Conservation (phyloP, 2,888 invertebrate species). For the Lycophotia porphyrea region DNA sequence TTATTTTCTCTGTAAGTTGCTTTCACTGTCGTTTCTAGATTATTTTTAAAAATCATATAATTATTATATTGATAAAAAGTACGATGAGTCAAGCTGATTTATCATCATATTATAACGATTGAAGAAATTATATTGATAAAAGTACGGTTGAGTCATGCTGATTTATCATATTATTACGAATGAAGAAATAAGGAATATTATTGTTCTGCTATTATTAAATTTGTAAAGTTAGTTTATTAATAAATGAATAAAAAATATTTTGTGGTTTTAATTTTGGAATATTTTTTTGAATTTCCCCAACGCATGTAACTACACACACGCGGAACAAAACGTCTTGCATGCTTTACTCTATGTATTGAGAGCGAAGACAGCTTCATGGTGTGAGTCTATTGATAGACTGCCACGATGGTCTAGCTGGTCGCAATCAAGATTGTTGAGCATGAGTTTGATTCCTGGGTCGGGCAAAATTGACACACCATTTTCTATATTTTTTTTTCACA, state of each 20-base stretch:
- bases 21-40: constrained; percentile 90
- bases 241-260: constrained; percentile 89
- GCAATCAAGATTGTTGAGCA: neutral
- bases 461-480: neutral
- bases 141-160: constrained; percentile 89
- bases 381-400: neutral
- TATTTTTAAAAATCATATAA: constrained; percentile 90
- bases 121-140: constrained; percentile 89
- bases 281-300: neutral
- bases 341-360: neutral
- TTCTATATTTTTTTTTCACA: too few relatives aligned
- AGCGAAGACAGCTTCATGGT: neutral
- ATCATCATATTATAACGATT: constrained; percentile 88
- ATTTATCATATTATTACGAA: constrained; percentile 88
- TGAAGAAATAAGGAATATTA: constrained; percentile 91
- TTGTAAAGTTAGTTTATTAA: constrained; percentile 91
- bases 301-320: neutral
- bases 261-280: constrained; percentile 77
- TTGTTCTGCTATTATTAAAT: constrained; percentile 91
- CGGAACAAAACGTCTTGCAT: neutral
- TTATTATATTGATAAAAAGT: constrained; percentile 89
- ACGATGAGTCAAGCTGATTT: constrained; percentile 87
- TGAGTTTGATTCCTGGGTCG: neutral
- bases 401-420: neutral
- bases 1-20: constrained; percentile 89